Percentiles rank a stretch among this genome's conserved stretches.
phyloP scores from a whole-genome alignment of 1,140 invertebrate species.

The Hestina assimilis region DNA sequence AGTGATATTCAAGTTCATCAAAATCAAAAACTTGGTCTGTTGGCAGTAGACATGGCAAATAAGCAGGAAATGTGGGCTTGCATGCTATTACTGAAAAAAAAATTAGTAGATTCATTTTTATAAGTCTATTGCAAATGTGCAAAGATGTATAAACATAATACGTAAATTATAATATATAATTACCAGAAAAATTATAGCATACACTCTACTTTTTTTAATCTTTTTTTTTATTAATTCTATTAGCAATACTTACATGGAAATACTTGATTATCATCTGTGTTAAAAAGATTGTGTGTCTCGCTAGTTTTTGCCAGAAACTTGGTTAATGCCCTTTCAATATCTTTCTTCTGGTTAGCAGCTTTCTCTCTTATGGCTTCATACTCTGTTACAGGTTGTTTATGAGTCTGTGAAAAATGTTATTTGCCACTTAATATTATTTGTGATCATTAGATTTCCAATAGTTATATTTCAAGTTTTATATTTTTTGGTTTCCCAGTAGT shows the following conservation, averaged over 20 bases:
- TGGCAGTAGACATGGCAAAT: constrained; percentile 91
- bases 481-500: too few species aligned
- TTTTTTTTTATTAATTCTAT: too few species aligned
- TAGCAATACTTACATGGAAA: constrained; percentile 92
- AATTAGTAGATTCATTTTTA: too few species aligned
- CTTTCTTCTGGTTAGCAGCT: constrained; percentile 94
- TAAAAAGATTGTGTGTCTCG: constrained; percentile 93
- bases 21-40: constrained; percentile 97
- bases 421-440: background rate
- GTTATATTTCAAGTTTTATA: background rate
- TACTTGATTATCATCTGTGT: constrained; percentile 90
- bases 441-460: background rate
- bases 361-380: constrained; percentile 98
- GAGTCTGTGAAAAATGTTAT: constrained; percentile 82
- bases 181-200: too few species aligned
- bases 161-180: too few species aligned
- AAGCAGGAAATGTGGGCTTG: constrained; percentile 89
- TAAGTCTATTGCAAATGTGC: too few species aligned
- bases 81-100: constrained; percentile 90
- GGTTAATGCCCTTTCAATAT: constrained; percentile 95
- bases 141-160: too few species aligned
- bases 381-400: constrained; percentile 97
- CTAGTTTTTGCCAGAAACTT: constrained; percentile 97
- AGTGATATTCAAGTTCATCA: constrained; percentile 92
- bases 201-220: too few species aligned